Conservation (phyloP, 2,888 invertebrate species). For the Rosalia funebris region DNA sequence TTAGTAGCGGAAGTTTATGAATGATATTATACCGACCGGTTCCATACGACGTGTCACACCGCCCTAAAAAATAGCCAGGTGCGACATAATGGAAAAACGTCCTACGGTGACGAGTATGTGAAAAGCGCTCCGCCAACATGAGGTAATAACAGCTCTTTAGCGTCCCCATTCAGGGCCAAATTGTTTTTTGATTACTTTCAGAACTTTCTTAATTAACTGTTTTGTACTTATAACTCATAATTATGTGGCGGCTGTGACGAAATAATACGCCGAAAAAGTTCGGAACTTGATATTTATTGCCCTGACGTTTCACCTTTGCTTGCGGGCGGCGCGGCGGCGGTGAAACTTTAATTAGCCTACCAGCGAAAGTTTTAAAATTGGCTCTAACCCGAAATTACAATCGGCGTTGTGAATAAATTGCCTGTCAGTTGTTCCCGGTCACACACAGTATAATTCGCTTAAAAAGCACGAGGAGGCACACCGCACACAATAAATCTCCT, state of each 20-base stretch:
- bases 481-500: too few species aligned
- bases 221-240: constrained; percentile 32
- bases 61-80: too few species aligned
- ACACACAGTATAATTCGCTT: too few species aligned
- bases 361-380: constrained; percentile 17
- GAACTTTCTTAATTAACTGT: constrained; percentile 47
- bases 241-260: constrained; percentile 29
- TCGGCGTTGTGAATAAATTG: constrained; percentile 12
- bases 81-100: background rate
- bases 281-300: constrained; percentile 17
- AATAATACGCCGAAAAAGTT: constrained; percentile 3
- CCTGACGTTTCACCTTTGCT: constrained; percentile 12
- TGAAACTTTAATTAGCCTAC: constrained; percentile 3
- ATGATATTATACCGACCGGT: too few species aligned
- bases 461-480: too few species aligned
- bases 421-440: constrained; percentile 1
- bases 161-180: constrained; percentile 46
- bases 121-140: constrained; percentile 16
- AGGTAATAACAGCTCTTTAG: constrained; percentile 32
- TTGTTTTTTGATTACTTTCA: constrained; percentile 49
- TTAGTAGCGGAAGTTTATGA: too few species aligned
- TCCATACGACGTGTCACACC: too few species aligned
- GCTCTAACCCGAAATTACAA: background rate
- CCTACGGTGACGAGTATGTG: constrained; percentile 3
- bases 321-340: background rate